Evolutionary conservation across 2,888 invertebrate genomes (phyloP).

Genomic region (Caenorhabditis sp.): DNA sequence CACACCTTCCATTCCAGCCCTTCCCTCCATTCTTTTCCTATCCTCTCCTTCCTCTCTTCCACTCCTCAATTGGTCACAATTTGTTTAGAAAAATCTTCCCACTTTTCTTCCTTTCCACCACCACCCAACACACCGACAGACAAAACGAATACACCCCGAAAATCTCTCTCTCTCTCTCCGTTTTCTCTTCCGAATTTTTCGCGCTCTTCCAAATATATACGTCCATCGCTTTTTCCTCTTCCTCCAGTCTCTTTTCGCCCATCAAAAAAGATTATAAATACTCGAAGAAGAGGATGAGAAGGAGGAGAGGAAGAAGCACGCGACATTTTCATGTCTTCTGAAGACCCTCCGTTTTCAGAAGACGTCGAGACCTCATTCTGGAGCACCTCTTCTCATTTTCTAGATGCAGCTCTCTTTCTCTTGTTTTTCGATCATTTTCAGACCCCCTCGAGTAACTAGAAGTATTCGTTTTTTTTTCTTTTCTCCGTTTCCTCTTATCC

Average conservation of each 20-base stretch:
- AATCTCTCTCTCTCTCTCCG: constrained; percentile 8
- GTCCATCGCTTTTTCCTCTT: background rate
- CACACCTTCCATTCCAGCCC: too few species aligned
- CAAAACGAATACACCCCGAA: background rate
- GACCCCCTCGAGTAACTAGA: background rate
- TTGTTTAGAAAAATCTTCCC: constrained; percentile 53
- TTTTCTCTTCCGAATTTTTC: background rate
- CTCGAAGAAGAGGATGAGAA: constrained; percentile 55
- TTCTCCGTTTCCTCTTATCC: background rate
- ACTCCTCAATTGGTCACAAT: constrained; percentile 35
- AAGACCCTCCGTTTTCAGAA: constrained; percentile 13
- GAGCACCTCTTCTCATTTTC: constrained; percentile 31
- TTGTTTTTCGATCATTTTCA: constrained; percentile 23
- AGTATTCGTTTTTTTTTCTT: background rate
- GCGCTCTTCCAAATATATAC: background rate
- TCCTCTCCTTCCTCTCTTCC: too few species aligned
- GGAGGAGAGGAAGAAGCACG: constrained; percentile 51
- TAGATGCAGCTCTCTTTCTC: background rate
- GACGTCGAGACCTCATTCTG: constrained; percentile 7
- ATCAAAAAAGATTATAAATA: constrained; percentile 62
- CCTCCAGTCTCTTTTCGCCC: constrained; percentile 30
- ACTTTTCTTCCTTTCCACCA: background rate
- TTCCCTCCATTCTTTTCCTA: too few species aligned
- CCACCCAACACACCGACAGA: constrained; percentile 4
- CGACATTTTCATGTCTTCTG: constrained; percentile 25